Percentiles rank a stretch among this genome's conserved stretches.
Evolutionary conservation across 2,888 invertebrate genomes (phyloP).

Genomic region (Deilephila porcellus): DNA sequence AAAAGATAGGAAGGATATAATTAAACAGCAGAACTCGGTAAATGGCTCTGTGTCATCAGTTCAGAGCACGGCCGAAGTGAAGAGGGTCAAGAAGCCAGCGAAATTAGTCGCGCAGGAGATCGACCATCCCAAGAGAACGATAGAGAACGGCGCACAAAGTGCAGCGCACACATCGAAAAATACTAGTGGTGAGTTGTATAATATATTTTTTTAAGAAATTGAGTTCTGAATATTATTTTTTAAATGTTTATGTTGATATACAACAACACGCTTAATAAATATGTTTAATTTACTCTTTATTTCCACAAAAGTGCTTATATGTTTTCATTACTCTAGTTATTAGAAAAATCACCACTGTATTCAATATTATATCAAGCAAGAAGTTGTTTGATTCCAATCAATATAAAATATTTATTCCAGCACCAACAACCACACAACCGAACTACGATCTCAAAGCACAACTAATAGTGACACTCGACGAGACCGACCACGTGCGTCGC

Average conservation of each 20-base stretch:
- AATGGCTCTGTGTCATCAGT: slow-evolving; percentile 54
- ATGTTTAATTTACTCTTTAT: no score
- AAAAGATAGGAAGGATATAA: slow-evolving; percentile 71
- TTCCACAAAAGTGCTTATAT: no score
- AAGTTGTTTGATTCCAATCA: no score
- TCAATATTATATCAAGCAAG: no score
- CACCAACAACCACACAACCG: slow-evolving; percentile 54
- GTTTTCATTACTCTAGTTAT: no score
- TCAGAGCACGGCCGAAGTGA: slow-evolving; percentile 61
- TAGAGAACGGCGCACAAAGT: slow-evolving; percentile 69
- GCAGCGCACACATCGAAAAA: slow-evolving; percentile 59
- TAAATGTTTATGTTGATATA: no score
- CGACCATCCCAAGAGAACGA: slow-evolving; percentile 61
- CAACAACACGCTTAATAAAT: no score
- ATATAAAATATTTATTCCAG: slow-evolving; percentile 26
- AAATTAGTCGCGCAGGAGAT: slow-evolving; percentile 62
- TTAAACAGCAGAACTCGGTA: slow-evolving; percentile 70
- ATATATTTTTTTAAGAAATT: neutral
- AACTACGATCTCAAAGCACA: slow-evolving; percentile 75
- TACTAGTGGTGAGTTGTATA: slow-evolving; percentile 57
- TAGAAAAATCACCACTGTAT: no score
- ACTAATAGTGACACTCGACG: slow-evolving; percentile 75
- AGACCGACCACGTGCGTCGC: slow-evolving; percentile 61
- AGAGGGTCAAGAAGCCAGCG: slow-evolving; percentile 66
- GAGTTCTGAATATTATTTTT: no score